A percentile compares a stretch with the other conserved stretches of the same genome.
Conservation (phyloP, 2,113 vertebrate species). For the Athene cunicularia region DNA sequence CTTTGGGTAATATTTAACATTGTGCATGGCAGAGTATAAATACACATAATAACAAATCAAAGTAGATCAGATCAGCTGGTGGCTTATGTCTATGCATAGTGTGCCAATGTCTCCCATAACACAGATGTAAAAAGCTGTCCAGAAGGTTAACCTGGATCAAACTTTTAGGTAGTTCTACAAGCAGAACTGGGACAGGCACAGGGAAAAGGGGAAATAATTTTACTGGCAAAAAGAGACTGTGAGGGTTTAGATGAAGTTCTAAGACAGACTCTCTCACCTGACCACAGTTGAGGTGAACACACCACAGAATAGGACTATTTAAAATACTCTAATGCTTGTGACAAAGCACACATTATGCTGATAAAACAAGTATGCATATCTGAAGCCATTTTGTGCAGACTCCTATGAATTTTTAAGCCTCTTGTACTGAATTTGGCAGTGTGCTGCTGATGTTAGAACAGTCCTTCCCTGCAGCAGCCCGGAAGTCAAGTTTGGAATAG, state of each 20-base stretch:
- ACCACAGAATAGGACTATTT: background rate
- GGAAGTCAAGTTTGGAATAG: background rate
- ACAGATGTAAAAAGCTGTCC: background rate
- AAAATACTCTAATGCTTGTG: background rate
- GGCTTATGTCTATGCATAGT: background rate
- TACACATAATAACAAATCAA: background rate
- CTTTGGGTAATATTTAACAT: background rate
- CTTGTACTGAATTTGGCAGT: background rate
- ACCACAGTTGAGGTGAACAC: background rate
- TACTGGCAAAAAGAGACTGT: background rate
- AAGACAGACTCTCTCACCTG: background rate
- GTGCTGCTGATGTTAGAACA: background rate
- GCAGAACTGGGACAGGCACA: background rate
- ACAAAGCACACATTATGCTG: rapidly evolving
- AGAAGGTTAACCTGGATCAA: background rate
- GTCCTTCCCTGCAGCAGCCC: background rate
- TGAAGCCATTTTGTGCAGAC: background rate
- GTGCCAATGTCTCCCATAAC: background rate
- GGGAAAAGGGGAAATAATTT: background rate
- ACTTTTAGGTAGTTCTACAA: background rate
- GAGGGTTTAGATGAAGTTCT: background rate
- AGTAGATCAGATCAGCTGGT: background rate
- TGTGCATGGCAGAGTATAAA: background rate
- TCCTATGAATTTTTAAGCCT: background rate
- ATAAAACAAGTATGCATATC: background rate